phyloP scores from a whole-genome alignment of 64 coral and sea anemone species.

The Catalaphyllia jardinei region DNA sequence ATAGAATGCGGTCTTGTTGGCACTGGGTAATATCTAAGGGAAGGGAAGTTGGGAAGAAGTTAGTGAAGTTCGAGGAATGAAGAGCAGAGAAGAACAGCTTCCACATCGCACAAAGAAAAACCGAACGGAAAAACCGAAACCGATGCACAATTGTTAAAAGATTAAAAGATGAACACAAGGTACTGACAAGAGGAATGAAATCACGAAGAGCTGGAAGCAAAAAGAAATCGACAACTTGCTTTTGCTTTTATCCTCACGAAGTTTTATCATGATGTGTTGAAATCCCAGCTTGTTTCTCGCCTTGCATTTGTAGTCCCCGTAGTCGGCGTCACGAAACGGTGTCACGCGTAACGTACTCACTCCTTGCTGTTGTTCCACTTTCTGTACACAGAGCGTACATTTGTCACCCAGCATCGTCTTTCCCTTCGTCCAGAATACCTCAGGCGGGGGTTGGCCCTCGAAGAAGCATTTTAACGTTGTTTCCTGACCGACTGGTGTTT shows the following conservation, averaged over 20 bases:
- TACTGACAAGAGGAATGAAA: too few relatives aligned
- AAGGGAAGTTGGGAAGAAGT: background rate
- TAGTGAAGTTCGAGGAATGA: background rate
- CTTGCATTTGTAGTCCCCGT: conserved; percentile 52
- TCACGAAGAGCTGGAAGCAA: too few relatives aligned
- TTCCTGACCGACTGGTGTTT: background rate
- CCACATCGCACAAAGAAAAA: too few relatives aligned
- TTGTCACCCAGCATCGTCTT: conserved; percentile 5
- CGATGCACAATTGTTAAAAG: too few relatives aligned
- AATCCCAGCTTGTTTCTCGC: conserved; percentile 59
- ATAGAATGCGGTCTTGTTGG: conserved; percentile 44
- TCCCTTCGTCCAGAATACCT: conserved; percentile 42
- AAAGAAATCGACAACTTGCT: background rate
- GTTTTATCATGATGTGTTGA: conserved; percentile 14
- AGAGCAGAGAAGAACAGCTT: too few relatives aligned
- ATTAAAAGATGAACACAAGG: too few relatives aligned
- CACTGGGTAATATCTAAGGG: conserved; percentile 56
- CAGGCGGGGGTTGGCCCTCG: conserved; percentile 26
- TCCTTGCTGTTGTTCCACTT: conserved; percentile 35
- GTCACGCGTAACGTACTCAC: conserved; percentile 54
- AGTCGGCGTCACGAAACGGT: conserved; percentile 58
- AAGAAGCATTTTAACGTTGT: conserved; percentile 34
- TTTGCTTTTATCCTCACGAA: conserved; percentile 44
- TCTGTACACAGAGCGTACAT: conserved; percentile 40
- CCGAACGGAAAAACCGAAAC: too few relatives aligned